Conservation (phyloP, 2,888 invertebrate genomes). For the Plusia festucae region DNA sequence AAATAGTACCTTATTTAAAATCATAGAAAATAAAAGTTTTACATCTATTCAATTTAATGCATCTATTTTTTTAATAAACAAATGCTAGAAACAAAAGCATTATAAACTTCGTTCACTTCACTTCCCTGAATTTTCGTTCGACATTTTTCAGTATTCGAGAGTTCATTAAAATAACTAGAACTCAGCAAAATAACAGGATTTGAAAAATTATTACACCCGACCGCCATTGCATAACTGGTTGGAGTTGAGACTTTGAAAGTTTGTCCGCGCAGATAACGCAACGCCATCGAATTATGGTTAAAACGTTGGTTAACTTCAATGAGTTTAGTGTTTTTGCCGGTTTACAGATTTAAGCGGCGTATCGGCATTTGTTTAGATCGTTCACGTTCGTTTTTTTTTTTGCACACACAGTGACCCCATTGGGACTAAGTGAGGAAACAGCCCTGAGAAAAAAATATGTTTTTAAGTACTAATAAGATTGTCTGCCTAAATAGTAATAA, state of each 20-base stretch:
- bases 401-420: too few species aligned
- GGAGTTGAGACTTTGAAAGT: constrained; percentile 56
- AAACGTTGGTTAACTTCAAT: constrained; percentile 36
- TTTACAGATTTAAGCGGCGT: constrained; percentile 25
- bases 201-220: constrained; percentile 69
- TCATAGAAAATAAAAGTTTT: not conserved
- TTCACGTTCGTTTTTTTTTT: too few species aligned
- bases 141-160: constrained; percentile 52
- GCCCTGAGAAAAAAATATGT: too few species aligned
- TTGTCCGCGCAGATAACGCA: constrained; percentile 50
- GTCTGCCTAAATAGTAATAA: too few species aligned
- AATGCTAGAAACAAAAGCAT: not conserved
- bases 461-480: too few species aligned
- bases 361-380: constrained; percentile 28
- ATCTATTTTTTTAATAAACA: not conserved
- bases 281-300: constrained; percentile 49
- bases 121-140: constrained; percentile 33
- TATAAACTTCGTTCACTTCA: not conserved
- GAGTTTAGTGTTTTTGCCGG: constrained; percentile 48
- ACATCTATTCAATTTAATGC: not conserved
- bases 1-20: too few species aligned
- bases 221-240: constrained; percentile 52
- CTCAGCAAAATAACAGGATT: constrained; percentile 70
- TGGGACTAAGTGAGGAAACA: too few species aligned
- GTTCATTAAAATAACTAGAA: constrained; percentile 70